A percentile compares a stretch with the other conserved stretches of the same genome.
These are phyloP conservation scores for Rhopalosiphum maidis DNA, from an alignment of 1,140 invertebrate species.

Conservation along the genomic window DNA sequence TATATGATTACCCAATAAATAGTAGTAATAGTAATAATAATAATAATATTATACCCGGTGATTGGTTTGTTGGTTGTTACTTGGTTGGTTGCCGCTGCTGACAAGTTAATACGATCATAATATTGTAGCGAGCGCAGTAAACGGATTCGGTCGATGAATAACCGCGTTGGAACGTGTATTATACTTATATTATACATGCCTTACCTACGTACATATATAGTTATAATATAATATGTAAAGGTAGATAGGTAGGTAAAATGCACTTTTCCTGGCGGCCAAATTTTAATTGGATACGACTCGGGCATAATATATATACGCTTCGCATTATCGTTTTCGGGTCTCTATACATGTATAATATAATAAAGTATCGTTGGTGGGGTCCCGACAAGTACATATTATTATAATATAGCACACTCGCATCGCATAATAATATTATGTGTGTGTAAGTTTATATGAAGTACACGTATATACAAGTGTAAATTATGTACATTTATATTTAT, in stretches of 20 bases:
- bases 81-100: neutral
- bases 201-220: neutral
- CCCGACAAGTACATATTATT: neutral
- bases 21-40: neutral
- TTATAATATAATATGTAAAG: neutral
- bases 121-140: neutral
- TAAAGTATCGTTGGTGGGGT: neutral
- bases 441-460: neutral
- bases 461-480: neutral
- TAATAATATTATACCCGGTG: neutral
- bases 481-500: neutral
- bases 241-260: neutral
- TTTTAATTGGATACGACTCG: slow-evolving; percentile 11
- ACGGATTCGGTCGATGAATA: neutral
- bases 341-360: neutral
- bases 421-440: neutral
- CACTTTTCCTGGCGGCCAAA: slow-evolving; percentile 5
- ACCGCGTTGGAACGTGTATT: neutral
- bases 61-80: neutral
- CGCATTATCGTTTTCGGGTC: neutral
- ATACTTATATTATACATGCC: neutral
- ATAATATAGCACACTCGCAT: neutral
- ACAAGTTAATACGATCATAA: slow-evolving; percentile 9
- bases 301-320: neutral
- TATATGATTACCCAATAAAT: neutral